Evolutionary conservation across 2,113 vertebrate genomes (phyloP), one percentile per base, ranked within the genome.

Genomic region (Hemiscyllium ocellatum): DNA sequence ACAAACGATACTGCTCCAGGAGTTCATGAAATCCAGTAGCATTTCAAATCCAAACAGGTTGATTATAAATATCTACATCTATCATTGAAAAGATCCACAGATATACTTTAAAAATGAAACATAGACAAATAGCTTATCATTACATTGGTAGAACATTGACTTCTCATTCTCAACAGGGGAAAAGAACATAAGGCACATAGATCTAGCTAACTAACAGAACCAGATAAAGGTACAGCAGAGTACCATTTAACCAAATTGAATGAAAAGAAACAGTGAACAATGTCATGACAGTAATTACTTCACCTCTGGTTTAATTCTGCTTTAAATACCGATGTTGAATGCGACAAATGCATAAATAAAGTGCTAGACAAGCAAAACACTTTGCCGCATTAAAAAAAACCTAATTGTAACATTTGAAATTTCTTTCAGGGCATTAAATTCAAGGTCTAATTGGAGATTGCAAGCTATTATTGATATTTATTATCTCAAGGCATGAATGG

Each of bases 181-280:
- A 61, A 33, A 56, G 52, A 61, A 52, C 52, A 61, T 13, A 65
- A 29, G 87, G 52, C 87, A 24, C 87, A 33, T 22, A 24, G 61
- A 22, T 12, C 87, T 61, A 90, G 26, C 50, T 90, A 15, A 90
- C 26, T 90, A 52, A 52, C 61, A 10, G 29, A 90, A 61, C 52
- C 52, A 90, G 52, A 90, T 26, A 90, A 90, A 33, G 87, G 61
- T 61, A 61, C 50, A 90, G 50, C 87, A 33, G 87, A 61, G 87
- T 65, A 90, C 61, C 87, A 90, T 90, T 90, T 19, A 90, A 26
- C 33, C 24, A 33, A 33, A 61, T 90, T 90, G 87, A 90, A 90
- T 90, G 12, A 17, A 90, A 26, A 56, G 52, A 61, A 90, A 90
- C 13, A 90, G 87, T 61, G 87, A 90, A 29, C 87, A 90, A 90